Evolutionary conservation across 64 coral and sea anemone genomes (phyloP), one percentile per base, ranked within the genome.

Genomic region (Porites australiensis): DNA sequence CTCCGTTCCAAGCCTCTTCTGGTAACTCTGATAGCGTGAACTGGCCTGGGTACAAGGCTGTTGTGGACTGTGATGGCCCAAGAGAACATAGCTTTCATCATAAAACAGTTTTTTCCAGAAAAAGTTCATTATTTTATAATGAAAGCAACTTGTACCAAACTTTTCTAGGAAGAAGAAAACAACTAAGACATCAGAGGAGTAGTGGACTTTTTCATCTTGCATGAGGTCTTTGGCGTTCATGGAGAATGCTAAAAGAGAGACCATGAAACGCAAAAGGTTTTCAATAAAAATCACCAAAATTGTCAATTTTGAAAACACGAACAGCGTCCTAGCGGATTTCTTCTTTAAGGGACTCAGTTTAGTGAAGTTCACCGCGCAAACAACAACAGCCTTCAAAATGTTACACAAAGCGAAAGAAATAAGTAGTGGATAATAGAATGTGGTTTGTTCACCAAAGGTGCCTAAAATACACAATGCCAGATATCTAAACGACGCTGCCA

Each of bases 61-160:
- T 1, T 57, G 54, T 0, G 54, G 12, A 12, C 54, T 12, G 54
- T 57, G 54, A 5, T 2, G 2, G 54, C 5, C 12, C 54, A 5
- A 57, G 13, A 74, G 44, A 74, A 74, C 23, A 45, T 46, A 15
- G 3, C 11, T 74, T 3, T 74, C 13, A 15, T 48, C 72, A 5
- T 3, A 2, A 74, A 74, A 74, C 44, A 74, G 2, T 4, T 74
- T 74, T 74, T 74, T 10, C 72, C 72, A 74, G 14, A 74, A 74
- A 21, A 48, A 74, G 72, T 74, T 74, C 72, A 48, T 47, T 74
- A 74, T 46, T 74, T 49, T 74, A 22, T 16, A 74, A 44, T 74
- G 37, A 74, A 74, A 74, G 14, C 13, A 50, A 16, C 43, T 47
- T 13, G 43, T 45, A 9, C 20, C 72, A 74, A 45, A 74, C 44